Evolutionary conservation across 2,113 vertebrate genomes (phyloP).

Genomic region (Casuarius casuarius): DNA sequence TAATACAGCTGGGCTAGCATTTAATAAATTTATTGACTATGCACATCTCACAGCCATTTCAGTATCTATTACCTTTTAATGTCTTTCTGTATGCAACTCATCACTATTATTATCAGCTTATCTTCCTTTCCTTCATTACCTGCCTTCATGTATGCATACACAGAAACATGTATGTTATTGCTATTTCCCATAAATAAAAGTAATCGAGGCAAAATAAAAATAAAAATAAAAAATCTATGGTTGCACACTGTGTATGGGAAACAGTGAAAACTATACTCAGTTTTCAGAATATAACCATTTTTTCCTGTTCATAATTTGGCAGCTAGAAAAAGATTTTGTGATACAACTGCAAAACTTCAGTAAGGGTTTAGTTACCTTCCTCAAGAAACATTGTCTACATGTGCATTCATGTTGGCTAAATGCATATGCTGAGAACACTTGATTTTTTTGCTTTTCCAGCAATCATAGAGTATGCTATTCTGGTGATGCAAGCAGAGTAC

Average conservation of each 20-base stretch:
- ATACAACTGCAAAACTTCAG: background rate
- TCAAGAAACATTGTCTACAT: background rate
- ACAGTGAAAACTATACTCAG: background rate
- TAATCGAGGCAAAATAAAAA: background rate
- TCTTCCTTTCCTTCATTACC: background rate
- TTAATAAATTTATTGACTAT: background rate
- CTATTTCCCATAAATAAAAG: background rate
- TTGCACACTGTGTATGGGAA: background rate
- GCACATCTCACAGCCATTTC: background rate
- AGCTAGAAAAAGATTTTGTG: background rate
- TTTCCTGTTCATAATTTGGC: background rate
- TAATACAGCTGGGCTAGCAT: background rate
- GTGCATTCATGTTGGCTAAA: background rate
- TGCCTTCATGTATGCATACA: background rate
- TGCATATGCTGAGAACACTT: background rate
- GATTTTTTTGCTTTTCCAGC: background rate
- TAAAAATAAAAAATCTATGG: background rate
- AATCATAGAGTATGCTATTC: background rate
- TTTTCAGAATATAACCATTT: background rate
- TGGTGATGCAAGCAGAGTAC: background rate
- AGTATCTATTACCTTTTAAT: background rate
- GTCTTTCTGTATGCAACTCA: background rate
- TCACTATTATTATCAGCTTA: background rate
- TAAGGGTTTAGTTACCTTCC: background rate
- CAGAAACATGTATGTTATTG: rapidly evolving